These are phyloP conservation scores for Notiomystis cincta DNA, from an alignment of 2,113 vertebrate species.

Conservation along the genomic window DNA sequence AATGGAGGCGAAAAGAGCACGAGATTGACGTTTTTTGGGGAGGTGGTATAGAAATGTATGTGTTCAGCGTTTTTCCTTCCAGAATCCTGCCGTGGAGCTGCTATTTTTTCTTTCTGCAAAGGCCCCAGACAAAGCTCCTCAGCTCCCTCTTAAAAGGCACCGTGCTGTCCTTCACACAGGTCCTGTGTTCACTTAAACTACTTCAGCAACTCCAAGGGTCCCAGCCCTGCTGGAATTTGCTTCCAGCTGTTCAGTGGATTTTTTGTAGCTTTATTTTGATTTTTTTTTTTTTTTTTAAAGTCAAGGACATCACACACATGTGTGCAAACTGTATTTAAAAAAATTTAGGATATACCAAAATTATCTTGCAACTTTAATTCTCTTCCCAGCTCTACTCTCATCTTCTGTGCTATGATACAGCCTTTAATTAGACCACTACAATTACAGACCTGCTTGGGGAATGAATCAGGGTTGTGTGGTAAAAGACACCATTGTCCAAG, in stretches of 20 bases:
- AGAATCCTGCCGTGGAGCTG: not conserved
- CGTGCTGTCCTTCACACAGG: not conserved
- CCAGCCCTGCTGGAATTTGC: not conserved
- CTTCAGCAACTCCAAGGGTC: not conserved
- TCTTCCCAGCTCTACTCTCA: not conserved
- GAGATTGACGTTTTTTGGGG: rapidly evolving
- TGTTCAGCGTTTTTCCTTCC: not conserved
- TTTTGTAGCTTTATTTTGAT: not conserved
- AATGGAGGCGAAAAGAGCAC: not conserved
- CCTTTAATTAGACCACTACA: constrained; percentile 55
- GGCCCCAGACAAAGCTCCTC: not conserved
- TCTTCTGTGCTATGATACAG: not conserved
- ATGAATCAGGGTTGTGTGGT: constrained; percentile 35
- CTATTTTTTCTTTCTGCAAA: not conserved
- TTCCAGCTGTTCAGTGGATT: not conserved
- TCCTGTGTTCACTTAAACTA: not conserved
- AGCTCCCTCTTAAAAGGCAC: not conserved
- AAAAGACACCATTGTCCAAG: constrained; percentile 33
- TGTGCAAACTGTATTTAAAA: not conserved
- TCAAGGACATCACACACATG: not conserved
- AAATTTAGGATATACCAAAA: not conserved
- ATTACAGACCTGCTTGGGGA: constrained; percentile 45
- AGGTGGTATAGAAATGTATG: not conserved
- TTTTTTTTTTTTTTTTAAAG: not conserved
- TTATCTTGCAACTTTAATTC: constrained; percentile 5